Evolutionary conservation across 2,797 vertebrate species (phyloP), one percentile per base, ranked within the genome.

Genomic region (Urosaurus nigricauda): DNA sequence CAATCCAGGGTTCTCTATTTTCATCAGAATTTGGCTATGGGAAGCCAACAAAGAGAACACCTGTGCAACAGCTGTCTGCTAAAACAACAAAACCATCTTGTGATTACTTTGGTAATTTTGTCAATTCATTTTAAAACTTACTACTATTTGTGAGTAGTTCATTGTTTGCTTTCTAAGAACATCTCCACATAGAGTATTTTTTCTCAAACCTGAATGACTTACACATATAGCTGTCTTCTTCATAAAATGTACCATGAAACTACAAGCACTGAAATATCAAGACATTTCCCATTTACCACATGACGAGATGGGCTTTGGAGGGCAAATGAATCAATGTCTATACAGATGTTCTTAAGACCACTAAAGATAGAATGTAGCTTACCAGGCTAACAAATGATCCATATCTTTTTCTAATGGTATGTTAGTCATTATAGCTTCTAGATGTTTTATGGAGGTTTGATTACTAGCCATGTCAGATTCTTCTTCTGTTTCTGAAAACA

Each of bases 361-460:
- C 35, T 13, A 58, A 60, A 32, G 2, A 53, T 35, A 85, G 68
- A 80, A 89, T 0, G 3, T n/a, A 88, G 74, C 95, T 98, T 97
- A 99, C 98, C 96, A 97, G 65, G 98, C 98, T 63, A 97, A 86
- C 0, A 97, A 94, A 40, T 84, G 95, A 94, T 98, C 98, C 93
- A 99, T 95, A 90, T 96, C 96, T 29, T 90, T 96, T 93, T 95
- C 97, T 92, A 99, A 95, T 1, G 97, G 95, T 91, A 99, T 96
- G 0, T 85, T 95, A 88, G 95, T 95, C 86, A 99, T 96, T 93
- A 98, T 89, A 40, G 96, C 96, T 95, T 98, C 96, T 89, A 99
- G 95, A 84, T 97, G 93, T 0, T 2, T 82, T 47, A 94, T 35
- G 87, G 87, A 95, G 92, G 94, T 89, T 56, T 93, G 87, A 88